Base-by-base conservation (phyloP, 30 jellyfish, hydroid and myxozoan genomes). In the Pseudorhiza aurosa region DNA sequence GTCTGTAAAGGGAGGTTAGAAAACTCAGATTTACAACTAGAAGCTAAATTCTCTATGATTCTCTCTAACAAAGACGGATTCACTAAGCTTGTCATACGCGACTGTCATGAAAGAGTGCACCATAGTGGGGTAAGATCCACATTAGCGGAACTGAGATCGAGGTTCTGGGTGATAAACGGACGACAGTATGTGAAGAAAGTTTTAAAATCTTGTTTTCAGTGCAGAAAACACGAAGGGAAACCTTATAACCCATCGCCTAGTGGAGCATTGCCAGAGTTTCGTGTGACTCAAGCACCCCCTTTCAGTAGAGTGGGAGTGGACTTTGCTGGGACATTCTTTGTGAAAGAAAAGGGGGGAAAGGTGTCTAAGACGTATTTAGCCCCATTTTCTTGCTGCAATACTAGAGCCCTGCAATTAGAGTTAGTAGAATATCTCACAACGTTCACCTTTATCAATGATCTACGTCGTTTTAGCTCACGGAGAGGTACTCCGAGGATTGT, bases 331-430 rank as follows among this genome's bases (percentile, higher is more conserved):
- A 77, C 85, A 63, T 29, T 81, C 8, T 43, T 12, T 27, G 25
- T 21, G 2, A 81, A 65, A 24, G 43, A 26, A 14, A 51, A 53
- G 2, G 30, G 45, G 10, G 69, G 80, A 7, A n/a, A n/a, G n/a
- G 50, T 65, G 85, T 10, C 4, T 46, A 78, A 78, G 42, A 21
- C 68, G 29, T 81, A 81, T 46, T 64, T 65, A 1, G 67, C 68
- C 3, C 32, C 51, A 26, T 64, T 81, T 25, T 39, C 92, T 1
- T 81, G 92, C 62, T 12, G 40, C 24, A 40, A 28, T 17, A 81
- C 92, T 0, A 28, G 92, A 65, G 85, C 77, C 6, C 31, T 81
- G 44, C 81, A 81, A 30, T 77, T 65, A 6, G 84, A 65, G 35
- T 32, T 81, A 2, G 68, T 81, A 6, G 28, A 24, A 17, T 45